Percentiles rank a stretch among this genome's conserved stretches.
Conservation (phyloP, 2,888 invertebrate genomes). For the Cordylochernes scorpioides region DNA sequence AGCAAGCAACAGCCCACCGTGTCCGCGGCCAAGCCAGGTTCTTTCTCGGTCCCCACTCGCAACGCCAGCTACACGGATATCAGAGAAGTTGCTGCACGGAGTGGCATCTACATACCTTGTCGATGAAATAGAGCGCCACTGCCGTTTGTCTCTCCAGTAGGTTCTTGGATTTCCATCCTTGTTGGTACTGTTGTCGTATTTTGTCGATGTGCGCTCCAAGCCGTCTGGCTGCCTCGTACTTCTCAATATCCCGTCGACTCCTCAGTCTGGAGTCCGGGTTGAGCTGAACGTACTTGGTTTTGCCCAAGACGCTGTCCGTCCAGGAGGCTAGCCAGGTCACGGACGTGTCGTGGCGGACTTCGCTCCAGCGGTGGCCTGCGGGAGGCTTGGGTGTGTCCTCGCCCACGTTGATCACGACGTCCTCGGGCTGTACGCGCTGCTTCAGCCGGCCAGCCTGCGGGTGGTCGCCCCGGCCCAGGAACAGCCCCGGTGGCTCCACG, state of each 20-base stretch:
- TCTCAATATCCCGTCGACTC: neutral
- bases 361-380: slow-evolving; percentile 3
- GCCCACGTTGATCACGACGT: slow-evolving; percentile 5
- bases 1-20: slow-evolving; percentile 6
- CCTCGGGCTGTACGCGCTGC: slow-evolving; percentile 2
- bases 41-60: slow-evolving; percentile 3
- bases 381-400: slow-evolving; percentile 2
- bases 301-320: slow-evolving; percentile 2
- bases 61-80: slow-evolving; percentile 1
- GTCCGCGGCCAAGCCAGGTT: slow-evolving; percentile 1
- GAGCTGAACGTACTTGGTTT: slow-evolving; percentile 1
- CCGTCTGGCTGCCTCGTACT: slow-evolving; percentile 2
- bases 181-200: slow-evolving; percentile 1
- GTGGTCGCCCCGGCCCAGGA: slow-evolving; percentile 5
- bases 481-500: slow-evolving; percentile 6
- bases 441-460: slow-evolving; percentile 5
- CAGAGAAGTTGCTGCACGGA: neutral
- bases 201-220: neutral
- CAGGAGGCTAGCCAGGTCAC: slow-evolving; percentile 4
- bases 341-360: slow-evolving; percentile 2
- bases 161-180: slow-evolving; percentile 1
- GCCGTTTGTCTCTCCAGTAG: slow-evolving; percentile 2
- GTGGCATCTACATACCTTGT: slow-evolving; percentile 1
- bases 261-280: slow-evolving; percentile 1
- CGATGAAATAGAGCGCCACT: slow-evolving; percentile 9